phyloP scores from a whole-genome alignment of 2,888 invertebrate species.

The Noctua janthe region DNA sequence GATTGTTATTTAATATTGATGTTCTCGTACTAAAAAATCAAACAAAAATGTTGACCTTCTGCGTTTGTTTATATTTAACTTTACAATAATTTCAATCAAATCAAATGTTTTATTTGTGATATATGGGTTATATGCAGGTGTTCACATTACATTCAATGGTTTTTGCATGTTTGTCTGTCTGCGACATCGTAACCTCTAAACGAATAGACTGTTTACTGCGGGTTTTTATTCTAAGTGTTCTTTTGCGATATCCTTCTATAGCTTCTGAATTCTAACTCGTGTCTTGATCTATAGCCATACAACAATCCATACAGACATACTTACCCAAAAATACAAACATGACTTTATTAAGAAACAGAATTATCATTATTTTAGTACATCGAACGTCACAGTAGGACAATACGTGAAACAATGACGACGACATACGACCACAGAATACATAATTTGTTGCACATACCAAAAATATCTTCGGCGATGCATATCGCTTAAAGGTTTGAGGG shows the following conservation, averaged over 20 bases:
- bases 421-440: constrained; percentile 70
- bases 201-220: background rate
- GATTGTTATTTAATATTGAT: background rate
- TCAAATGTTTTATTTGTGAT: no score
- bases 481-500: constrained; percentile 1
- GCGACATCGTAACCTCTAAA: background rate
- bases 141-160: background rate
- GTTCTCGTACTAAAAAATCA: background rate
- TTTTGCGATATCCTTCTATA: background rate
- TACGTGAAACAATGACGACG: constrained; percentile 73
- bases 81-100: background rate
- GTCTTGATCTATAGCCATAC: constrained; percentile 31
- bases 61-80: background rate
- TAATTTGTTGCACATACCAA: constrained; percentile 72
- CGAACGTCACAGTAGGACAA: constrained; percentile 73
- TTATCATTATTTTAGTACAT: constrained; percentile 32
- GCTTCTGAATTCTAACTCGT: background rate
- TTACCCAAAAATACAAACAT: constrained; percentile 44
- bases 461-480: constrained; percentile 65
- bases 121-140: no score
- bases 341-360: constrained; percentile 33
- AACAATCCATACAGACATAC: constrained; percentile 5
- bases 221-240: background rate
- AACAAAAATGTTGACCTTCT: background rate
- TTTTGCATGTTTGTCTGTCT: background rate